Conservation (phyloP, 1,140 invertebrate genomes). For the Temnothorax curvispinosus region DNA sequence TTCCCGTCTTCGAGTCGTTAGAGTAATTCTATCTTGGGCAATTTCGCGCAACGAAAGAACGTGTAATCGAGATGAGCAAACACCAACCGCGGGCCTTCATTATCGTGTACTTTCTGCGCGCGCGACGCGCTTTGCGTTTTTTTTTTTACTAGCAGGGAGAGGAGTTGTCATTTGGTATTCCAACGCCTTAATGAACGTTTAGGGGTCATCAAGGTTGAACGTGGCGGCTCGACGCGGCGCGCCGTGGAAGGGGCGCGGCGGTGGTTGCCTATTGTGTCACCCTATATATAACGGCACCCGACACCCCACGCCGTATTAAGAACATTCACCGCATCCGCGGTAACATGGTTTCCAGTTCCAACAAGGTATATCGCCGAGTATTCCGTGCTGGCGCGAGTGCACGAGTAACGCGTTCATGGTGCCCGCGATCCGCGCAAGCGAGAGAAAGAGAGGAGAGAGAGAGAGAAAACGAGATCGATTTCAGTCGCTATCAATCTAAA, state of each 20-base stretch:
- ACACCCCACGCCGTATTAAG: conserved; percentile 83
- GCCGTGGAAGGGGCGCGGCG: conserved; percentile 69
- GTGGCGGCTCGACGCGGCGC: conserved; percentile 60
- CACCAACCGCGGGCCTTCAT: neutral
- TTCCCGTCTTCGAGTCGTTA: neutral
- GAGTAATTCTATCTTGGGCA: conserved; percentile 13
- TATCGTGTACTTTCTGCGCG: neutral
- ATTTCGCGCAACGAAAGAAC: neutral
- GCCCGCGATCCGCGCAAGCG: neutral
- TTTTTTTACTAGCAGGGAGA: neutral
- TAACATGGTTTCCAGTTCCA: conserved; percentile 84
- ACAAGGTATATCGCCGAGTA: conserved; percentile 80
- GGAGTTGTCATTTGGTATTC: conserved; percentile 32
- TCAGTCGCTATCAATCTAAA: conserved; percentile 29
- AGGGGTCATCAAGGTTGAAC: conserved; percentile 82
- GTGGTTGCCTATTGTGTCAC: conserved; percentile 82
- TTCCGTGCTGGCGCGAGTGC: conserved; percentile 44
- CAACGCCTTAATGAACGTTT: conserved; percentile 68
- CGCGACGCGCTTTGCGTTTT: neutral
- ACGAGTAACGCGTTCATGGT: conserved; percentile 29
- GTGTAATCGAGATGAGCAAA: conserved; percentile 51
- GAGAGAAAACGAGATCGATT: neutral
- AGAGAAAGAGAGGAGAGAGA: neutral
- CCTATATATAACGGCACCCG: conserved; percentile 83
- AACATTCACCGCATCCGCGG: conserved; percentile 85